Base-by-base conservation (phyloP, 2,888 invertebrate species). In the Peribatodes rhomboidaria region DNA sequence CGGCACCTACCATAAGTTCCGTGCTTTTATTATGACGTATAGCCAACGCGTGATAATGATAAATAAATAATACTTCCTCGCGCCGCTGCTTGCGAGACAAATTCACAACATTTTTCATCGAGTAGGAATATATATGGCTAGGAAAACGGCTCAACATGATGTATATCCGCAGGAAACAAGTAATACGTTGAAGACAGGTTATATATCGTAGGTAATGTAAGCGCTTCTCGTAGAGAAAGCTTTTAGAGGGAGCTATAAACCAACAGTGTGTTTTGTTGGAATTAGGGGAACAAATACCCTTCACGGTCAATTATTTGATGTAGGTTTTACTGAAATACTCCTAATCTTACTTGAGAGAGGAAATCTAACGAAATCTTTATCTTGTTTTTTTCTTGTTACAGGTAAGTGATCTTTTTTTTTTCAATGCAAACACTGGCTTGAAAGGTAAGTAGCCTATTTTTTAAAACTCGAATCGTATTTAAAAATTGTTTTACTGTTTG, bases 121-220 rank as follows among this genome's bases (percentile, higher is more conserved):
- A 74, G 76, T 81, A 75, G 73, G 79, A 79, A 74, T 79, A 84
- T 79, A 87, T 85, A 87, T 85, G 78, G 82, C 70, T 75, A 74
- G 77, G 80, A 84, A 87, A 86, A 85, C 75, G 80, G 80, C 80
- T 78, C 81, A 79, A 81, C 83, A 83, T 85, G 85, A 88, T 79
- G 79, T 85, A 85, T 88, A 80, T 71, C 80, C 78, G 71, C 74
- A 80, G 85, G 84, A 87, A 87, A 83, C 81, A 80, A 82, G 83
- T 83, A 81, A 84, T 83, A 82, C 78, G 79, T 73, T 78, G 84
- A 78, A 84, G 84, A 79, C 83, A 80, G 81, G 84, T 82, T 84
- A 85, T 85, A 84, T 85, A 84, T 86, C 74, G 82, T 79, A 76
- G 78, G 80, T 79, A 83, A 84, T 79, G 76, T 79, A 79, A 80